Evolutionary conservation across 2,113 vertebrate genomes (phyloP).

Genomic region (Chroicocephalus ridibundus): DNA sequence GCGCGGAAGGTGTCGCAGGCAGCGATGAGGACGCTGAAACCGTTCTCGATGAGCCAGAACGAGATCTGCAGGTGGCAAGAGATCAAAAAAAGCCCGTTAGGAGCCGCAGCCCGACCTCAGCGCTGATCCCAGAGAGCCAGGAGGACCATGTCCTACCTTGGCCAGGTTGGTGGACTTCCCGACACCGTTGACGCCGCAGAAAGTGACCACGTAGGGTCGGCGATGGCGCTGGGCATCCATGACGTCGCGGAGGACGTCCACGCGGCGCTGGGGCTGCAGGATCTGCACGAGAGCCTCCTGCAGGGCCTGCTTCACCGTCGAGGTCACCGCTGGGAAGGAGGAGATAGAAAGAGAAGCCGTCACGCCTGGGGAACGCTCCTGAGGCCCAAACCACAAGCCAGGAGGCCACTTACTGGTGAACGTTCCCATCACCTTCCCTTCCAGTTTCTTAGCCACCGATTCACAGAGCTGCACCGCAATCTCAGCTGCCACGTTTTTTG

Average conservation of each 20-base stretch:
- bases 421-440: constrained; percentile 98
- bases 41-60: constrained; percentile 95
- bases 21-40: constrained; percentile 93
- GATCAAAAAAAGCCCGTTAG: fast-evolving
- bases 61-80: constrained; percentile 80
- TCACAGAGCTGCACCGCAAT: constrained; percentile 93
- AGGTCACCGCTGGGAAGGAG: constrained; percentile 85
- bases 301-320: constrained; percentile 94
- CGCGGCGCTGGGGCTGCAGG: constrained; percentile 93
- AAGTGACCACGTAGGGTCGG: constrained; percentile 91
- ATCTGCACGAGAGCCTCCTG: constrained; percentile 98
- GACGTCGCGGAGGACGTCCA: constrained; percentile 93
- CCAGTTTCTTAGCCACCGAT: constrained; percentile 95
- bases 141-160: constrained; percentile 75
- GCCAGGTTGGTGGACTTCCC: constrained; percentile 98
- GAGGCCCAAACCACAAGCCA: fast-evolving
- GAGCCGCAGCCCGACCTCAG: fast-evolving
- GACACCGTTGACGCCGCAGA: constrained; percentile 95
- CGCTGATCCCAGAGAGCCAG: fast-evolving
- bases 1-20: constrained; percentile 97
- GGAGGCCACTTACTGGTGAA: constrained; percentile 91
- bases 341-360: fast-evolving
- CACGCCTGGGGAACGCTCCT: fast-evolving
- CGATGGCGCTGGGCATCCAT: constrained; percentile 90
- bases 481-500: constrained; percentile 97